A percentile compares a stretch with the other conserved stretches of the same genome.
These are phyloP conservation scores for Ormyrus thymus DNA, from an alignment of 2,888 invertebrate genomes.

Conservation along the genomic window DNA sequence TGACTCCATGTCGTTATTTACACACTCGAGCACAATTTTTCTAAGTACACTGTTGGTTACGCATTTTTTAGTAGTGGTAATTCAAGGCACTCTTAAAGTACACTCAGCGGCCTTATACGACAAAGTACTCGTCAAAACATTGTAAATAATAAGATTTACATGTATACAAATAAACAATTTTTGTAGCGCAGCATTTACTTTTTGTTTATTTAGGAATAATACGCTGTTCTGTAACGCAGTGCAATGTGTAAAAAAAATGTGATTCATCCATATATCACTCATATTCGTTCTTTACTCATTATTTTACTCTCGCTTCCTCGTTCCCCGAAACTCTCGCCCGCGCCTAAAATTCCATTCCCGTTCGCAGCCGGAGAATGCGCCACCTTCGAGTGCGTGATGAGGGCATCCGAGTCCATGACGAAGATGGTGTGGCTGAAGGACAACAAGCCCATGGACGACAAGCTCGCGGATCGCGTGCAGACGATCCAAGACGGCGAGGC, in stretches of 20 bases:
- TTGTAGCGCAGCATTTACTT: slow-evolving; percentile 27
- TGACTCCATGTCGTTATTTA: not conserved
- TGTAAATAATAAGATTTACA: slow-evolving; percentile 18
- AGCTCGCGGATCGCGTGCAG: slow-evolving; percentile 84
- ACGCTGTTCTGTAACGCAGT: slow-evolving; percentile 19
- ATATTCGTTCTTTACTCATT: slow-evolving; percentile 45
- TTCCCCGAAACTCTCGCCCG: too few relatives aligned
- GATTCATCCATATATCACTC: slow-evolving; percentile 38
- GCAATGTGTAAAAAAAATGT: slow-evolving; percentile 24
- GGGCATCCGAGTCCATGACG: slow-evolving; percentile 77
- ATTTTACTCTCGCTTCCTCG: slow-evolving; percentile 30
- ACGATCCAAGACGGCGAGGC: slow-evolving; percentile 78
- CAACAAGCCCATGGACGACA: slow-evolving; percentile 87
- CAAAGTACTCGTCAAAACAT: not conserved
- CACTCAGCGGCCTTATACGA: not conserved
- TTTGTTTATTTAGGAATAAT: slow-evolving; percentile 18
- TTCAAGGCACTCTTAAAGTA: not conserved
- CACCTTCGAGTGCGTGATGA: slow-evolving; percentile 86
- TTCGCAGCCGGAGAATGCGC: slow-evolving; percentile 88
- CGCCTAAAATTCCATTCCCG: not conserved
- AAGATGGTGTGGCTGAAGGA: slow-evolving; percentile 90
- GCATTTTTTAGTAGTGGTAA: not conserved
- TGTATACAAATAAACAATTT: slow-evolving; percentile 8
- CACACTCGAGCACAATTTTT: too few relatives aligned
- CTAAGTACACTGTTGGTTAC: not conserved